phyloP scores from a whole-genome alignment of 92 coral and sea anemone species.

The Porites divaricata region DNA sequence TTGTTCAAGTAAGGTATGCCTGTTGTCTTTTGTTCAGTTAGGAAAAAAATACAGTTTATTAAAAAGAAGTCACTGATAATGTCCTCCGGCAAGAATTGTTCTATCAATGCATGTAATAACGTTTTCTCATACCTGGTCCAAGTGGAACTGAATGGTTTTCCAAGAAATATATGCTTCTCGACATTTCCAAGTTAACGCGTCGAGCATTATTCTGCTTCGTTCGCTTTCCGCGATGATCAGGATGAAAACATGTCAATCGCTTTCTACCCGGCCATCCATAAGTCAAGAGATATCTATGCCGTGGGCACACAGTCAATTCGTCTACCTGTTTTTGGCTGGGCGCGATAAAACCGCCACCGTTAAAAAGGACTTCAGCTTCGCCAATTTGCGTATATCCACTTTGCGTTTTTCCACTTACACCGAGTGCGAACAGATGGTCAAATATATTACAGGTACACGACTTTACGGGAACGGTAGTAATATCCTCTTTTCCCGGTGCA shows the following conservation, averaged over 20 bases:
- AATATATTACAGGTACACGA: no score
- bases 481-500: no score
- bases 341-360: not conserved
- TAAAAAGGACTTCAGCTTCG: slow-evolving; percentile 19
- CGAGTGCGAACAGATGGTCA: no score
- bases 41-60: no score
- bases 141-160: slow-evolving; percentile 7
- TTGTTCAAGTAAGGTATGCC: no score
- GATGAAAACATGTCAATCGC: slow-evolving; percentile 9
- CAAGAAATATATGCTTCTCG: not conserved
- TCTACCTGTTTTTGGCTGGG: not conserved
- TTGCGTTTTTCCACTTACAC: slow-evolving; percentile 8
- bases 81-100: no score
- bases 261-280: slow-evolving; percentile 7
- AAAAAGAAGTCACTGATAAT: no score
- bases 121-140: slow-evolving; percentile 10
- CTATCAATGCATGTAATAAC: not conserved
- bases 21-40: no score
- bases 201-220: not conserved
- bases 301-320: slow-evolving; percentile 11
- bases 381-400: not conserved
- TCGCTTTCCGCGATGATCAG: slow-evolving; percentile 8
- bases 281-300: not conserved
- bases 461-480: no score
- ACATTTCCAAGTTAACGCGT: slow-evolving; percentile 9